phyloP scores from a whole-genome alignment of 2,113 vertebrate species.

The Siniperca chuatsi region DNA sequence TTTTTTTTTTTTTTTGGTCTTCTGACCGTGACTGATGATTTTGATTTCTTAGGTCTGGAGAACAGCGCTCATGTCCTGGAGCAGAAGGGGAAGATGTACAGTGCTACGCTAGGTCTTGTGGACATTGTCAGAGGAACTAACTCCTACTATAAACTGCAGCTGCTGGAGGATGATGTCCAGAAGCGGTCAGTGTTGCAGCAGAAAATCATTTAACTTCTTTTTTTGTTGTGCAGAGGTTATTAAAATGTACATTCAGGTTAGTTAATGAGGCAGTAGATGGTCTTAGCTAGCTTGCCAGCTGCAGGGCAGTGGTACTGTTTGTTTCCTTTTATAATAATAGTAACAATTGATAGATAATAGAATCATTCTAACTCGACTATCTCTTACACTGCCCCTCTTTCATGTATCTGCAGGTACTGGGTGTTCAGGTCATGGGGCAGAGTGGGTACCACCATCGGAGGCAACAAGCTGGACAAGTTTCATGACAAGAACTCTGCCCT shows the following conservation, averaged over 20 bases:
- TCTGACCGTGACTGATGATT: neutral
- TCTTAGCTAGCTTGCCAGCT: neutral
- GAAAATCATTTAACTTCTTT: neutral
- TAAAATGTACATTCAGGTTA: neutral
- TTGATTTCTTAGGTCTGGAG: slow-evolving; percentile 88
- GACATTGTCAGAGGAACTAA: slow-evolving; percentile 97
- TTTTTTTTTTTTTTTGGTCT: neutral
- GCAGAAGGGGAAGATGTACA: slow-evolving; percentile 95
- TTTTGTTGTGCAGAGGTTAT: neutral
- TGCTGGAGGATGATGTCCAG: slow-evolving; percentile 95
- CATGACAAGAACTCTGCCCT: slow-evolving; percentile 93
- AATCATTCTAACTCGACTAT: neutral
- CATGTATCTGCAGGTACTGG: slow-evolving; percentile 89
- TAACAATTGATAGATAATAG: too few species aligned
- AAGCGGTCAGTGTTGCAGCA: slow-evolving; percentile 84
- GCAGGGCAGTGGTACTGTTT: neutral
- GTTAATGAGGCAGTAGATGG: neutral
- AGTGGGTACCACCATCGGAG: slow-evolving; percentile 95
- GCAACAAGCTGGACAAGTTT: slow-evolving; percentile 97
- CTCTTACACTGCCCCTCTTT: neutral
- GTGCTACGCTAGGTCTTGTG: slow-evolving; percentile 95
- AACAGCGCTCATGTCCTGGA: slow-evolving; percentile 96
- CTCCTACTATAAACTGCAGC: slow-evolving; percentile 98
- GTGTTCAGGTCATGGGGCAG: slow-evolving; percentile 99
- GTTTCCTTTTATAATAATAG: neutral